Evolutionary conservation across 1,140 invertebrate species (phyloP).

Genomic region (Sarcophaga bullata): DNA sequence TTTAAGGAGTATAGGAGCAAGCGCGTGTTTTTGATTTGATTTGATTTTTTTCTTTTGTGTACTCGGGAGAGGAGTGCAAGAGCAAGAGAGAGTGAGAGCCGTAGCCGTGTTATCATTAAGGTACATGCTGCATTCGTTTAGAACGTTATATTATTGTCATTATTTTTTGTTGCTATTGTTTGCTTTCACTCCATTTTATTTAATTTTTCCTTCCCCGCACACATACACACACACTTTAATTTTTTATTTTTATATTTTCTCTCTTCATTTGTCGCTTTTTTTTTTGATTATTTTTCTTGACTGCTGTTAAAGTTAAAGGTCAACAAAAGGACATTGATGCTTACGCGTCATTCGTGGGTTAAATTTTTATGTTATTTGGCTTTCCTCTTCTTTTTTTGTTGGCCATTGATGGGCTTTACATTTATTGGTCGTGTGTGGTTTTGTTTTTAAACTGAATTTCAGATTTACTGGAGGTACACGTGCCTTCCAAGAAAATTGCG

Average conservation of each 20-base stretch:
- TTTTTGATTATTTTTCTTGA: neutral
- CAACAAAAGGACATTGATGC: conserved; percentile 41
- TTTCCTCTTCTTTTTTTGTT: too few relatives aligned
- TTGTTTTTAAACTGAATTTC: conserved; percentile 8
- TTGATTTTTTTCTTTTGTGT: conserved; percentile 16
- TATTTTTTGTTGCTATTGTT: neutral
- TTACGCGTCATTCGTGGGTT: conserved; percentile 31
- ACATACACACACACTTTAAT: too few relatives aligned
- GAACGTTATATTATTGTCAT: neutral
- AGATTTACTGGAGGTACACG: conserved; percentile 2
- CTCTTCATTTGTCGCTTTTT: neutral
- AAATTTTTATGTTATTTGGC: neutral
- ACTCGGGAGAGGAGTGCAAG: neutral
- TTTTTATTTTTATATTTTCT: too few relatives aligned
- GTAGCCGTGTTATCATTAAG: conserved; percentile 33
- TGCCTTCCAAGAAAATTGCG: conserved; percentile 9
- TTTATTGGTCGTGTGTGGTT: neutral
- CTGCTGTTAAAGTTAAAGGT: conserved; percentile 9
- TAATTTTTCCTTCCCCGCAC: too few relatives aligned
- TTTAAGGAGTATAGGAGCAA: neutral
- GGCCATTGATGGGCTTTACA: too few relatives aligned
- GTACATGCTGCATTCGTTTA: conserved; percentile 12
- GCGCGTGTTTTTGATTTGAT: conserved; percentile 41
- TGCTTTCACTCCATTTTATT: too few relatives aligned
- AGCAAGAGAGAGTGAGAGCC: too few relatives aligned